Evolutionary conservation across 2,888 invertebrate genomes (phyloP).

Genomic region (Thyatira batis): DNA sequence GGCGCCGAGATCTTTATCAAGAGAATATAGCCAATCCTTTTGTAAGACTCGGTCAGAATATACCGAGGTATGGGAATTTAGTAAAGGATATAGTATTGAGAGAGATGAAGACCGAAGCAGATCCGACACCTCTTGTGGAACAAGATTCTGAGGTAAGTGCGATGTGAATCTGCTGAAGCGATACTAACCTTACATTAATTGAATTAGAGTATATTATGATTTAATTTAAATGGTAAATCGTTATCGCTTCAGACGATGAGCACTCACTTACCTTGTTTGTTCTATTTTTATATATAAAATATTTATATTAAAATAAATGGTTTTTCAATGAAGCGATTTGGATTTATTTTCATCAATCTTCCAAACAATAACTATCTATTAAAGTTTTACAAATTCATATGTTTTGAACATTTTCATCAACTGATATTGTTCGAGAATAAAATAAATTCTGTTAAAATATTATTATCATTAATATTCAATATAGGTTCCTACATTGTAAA

Average conservation of each 20-base stretch:
- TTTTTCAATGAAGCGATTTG: conserved; percentile 10
- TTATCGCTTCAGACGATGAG: conserved; percentile 12
- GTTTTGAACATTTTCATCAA: too few relatives aligned
- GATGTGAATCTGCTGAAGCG: conserved; percentile 30
- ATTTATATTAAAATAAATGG: conserved; percentile 1
- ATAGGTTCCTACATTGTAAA: too few relatives aligned
- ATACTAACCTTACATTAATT: conserved; percentile 13
- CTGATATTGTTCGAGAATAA: too few relatives aligned
- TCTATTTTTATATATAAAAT: conserved; percentile 2
- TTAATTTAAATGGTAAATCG: background rate
- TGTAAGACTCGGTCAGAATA: conserved; percentile 44
- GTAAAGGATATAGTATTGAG: conserved; percentile 45
- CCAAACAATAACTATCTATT: background rate
- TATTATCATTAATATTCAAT: too few relatives aligned
- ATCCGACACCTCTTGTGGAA: conserved; percentile 49
- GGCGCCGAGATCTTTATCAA: conserved; percentile 21
- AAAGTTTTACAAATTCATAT: too few relatives aligned
- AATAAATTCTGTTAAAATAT: too few relatives aligned
- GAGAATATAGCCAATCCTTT: conserved; percentile 38
- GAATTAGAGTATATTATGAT: background rate
- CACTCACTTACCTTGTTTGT: conserved; percentile 13
- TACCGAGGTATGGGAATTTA: conserved; percentile 54
- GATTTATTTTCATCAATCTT: conserved; percentile 2
- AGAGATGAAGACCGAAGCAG: conserved; percentile 35
- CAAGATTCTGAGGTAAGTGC: conserved; percentile 28